Conservation (phyloP, 2,888 invertebrate genomes). For the Gymnosoma rotundatum region DNA sequence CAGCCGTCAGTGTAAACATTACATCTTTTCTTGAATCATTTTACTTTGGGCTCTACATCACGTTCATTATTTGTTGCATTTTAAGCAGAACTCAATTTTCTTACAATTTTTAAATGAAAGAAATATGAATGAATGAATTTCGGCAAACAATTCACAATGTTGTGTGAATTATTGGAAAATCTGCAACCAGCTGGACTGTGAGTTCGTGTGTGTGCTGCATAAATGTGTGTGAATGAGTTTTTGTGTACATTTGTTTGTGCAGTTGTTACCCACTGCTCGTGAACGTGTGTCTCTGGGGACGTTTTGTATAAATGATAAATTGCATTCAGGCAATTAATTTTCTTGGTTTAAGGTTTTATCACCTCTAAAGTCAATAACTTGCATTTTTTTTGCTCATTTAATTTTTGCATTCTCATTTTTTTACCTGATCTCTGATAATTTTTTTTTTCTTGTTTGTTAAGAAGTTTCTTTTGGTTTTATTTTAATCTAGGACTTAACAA, state of each 20-base stretch:
- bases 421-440: constrained; percentile 39
- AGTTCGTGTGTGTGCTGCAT: not conserved
- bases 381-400: constrained; percentile 26
- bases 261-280: constrained; percentile 27
- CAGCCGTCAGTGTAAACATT: constrained; percentile 59
- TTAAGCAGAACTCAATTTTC: constrained; percentile 53
- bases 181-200: constrained; percentile 60
- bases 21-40: constrained; percentile 26
- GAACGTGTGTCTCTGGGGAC: constrained; percentile 59
- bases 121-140: constrained; percentile 12
- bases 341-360: constrained; percentile 62
- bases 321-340: constrained; percentile 68
- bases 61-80: constrained; percentile 46
- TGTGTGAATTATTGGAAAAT: constrained; percentile 65
- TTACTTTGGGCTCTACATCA: constrained; percentile 34
- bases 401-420: constrained; percentile 31
- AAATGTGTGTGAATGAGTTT: constrained; percentile 2
- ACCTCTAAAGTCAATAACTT: constrained; percentile 68
- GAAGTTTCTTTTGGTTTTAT: not conserved
- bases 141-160: constrained; percentile 48
- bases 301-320: constrained; percentile 53
- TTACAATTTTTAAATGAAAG: constrained; percentile 9
- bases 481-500: constrained; percentile 56
- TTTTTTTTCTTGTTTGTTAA: constrained; percentile 28
- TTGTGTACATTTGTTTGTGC: not conserved